A percentile compares a stretch with the other conserved stretches of the same genome.
Conservation (phyloP, 2,797 vertebrate species). For the Pterois miles region DNA sequence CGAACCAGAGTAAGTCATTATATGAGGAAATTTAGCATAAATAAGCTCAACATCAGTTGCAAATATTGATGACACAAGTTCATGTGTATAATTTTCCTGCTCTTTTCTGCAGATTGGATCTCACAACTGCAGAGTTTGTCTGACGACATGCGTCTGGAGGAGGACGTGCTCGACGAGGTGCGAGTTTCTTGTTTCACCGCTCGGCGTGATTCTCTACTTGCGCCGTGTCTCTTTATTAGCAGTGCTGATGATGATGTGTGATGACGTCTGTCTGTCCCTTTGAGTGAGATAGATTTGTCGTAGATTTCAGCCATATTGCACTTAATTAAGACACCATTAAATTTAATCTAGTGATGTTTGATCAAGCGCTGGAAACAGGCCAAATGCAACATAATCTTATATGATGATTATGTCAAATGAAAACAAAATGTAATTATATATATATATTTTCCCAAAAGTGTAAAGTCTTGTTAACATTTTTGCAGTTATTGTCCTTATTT, state of each 20-base stretch:
- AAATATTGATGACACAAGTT: not conserved
- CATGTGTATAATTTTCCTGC: not conserved
- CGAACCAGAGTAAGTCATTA: slow-evolving; percentile 33
- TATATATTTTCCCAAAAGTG: not conserved
- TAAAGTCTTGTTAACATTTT: not conserved
- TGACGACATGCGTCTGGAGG: slow-evolving; percentile 42
- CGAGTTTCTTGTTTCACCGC: not conserved
- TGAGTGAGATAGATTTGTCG: not conserved
- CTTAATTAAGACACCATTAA: not conserved
- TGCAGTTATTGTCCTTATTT: not conserved
- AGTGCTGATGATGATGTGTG: not conserved
- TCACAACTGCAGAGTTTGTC: slow-evolving; percentile 59
- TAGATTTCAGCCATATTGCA: not conserved
- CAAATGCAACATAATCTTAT: not conserved
- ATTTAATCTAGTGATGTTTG: too few relatives aligned
- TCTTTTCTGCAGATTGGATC: slow-evolving; percentile 59
- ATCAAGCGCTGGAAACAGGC: too few relatives aligned
- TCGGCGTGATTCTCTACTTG: not conserved
- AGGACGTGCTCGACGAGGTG: slow-evolving; percentile 46
- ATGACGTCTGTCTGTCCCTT: not conserved
- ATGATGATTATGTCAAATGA: not conserved
- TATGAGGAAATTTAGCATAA: not conserved
- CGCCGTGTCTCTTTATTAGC: not conserved
- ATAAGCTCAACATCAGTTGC: not conserved
- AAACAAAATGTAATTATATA: not conserved